Conservation (phyloP, 2,113 vertebrate species). For the Gasterosteus aculeatus region DNA sequence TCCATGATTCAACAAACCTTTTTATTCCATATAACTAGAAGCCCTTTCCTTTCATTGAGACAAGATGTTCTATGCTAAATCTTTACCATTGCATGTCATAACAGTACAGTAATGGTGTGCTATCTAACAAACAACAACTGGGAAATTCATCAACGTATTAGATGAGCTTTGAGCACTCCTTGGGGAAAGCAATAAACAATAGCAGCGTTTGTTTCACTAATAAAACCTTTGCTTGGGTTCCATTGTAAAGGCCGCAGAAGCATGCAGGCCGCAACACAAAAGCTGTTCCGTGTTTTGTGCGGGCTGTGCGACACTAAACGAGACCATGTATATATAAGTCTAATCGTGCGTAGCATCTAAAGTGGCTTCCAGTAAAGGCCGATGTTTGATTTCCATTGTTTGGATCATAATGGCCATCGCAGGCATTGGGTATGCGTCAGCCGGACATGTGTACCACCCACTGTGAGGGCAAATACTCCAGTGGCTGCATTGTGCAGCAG, state of each 20-base stretch:
- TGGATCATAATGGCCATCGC: constrained; percentile 73
- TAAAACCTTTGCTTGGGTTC: constrained; percentile 59
- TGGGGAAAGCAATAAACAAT: constrained; percentile 65
- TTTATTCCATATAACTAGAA: background rate
- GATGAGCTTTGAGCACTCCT: constrained; percentile 59
- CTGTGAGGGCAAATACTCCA: constrained; percentile 72
- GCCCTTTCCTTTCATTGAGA: background rate
- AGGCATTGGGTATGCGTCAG: constrained; percentile 58
- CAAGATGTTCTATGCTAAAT: background rate
- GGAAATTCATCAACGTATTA: constrained; percentile 41
- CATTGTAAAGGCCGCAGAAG: constrained; percentile 67
- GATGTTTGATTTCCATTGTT: constrained; percentile 83
- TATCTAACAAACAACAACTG: constrained; percentile 42
- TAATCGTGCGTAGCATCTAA: constrained; percentile 82
- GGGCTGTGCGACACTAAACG: constrained; percentile 63
- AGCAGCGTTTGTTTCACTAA: constrained; percentile 68
- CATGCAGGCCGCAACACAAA: constrained; percentile 70
- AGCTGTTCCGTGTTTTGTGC: constrained; percentile 83
- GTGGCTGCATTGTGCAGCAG: constrained; percentile 78
- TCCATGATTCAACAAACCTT: background rate
- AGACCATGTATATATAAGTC: constrained; percentile 66
- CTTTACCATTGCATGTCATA: constrained; percentile 2
- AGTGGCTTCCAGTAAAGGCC: constrained; percentile 76
- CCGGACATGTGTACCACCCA: constrained; percentile 74
- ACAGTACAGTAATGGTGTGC: background rate